phyloP scores from a whole-genome alignment of 2,888 invertebrate species.

The Hesperia comma region DNA sequence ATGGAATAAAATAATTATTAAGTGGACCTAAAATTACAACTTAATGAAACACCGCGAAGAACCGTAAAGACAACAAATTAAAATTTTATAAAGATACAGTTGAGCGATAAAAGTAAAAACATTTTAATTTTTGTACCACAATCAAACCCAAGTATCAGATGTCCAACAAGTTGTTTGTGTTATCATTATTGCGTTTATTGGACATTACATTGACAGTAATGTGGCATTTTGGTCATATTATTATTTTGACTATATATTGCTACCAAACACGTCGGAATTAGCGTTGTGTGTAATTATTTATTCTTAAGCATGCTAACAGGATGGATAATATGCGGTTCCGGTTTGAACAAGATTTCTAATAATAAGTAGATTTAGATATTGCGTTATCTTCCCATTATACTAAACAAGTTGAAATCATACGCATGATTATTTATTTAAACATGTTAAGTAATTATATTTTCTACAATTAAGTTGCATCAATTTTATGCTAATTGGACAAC shows the following conservation, averaged over 20 bases:
- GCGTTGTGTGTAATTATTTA: slow-evolving; percentile 20
- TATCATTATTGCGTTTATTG: slow-evolving; percentile 62
- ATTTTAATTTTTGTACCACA: slow-evolving; percentile 44
- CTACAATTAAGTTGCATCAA: too few species aligned
- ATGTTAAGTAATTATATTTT: too few species aligned
- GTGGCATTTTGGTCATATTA: slow-evolving; percentile 51
- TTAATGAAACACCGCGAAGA: not conserved
- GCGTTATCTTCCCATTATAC: not conserved
- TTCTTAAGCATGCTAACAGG: slow-evolving; percentile 15
- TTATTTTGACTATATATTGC: slow-evolving; percentile 20
- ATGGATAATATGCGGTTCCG: slow-evolving; percentile 14
- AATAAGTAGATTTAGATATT: not conserved
- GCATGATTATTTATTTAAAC: too few species aligned
- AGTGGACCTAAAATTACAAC: not conserved
- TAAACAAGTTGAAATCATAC: not conserved
- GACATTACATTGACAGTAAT: slow-evolving; percentile 65
- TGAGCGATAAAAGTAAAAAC: not conserved
- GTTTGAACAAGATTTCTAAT: not conserved
- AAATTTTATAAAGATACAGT: too few species aligned
- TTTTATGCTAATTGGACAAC: too few species aligned
- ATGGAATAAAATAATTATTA: too few species aligned
- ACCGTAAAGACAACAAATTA: not conserved
- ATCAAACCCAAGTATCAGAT: slow-evolving; percentile 60
- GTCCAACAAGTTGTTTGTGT: slow-evolving; percentile 63
- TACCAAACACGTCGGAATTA: slow-evolving; percentile 19